phyloP scores from a whole-genome alignment of 64 coral and sea anemone genomes.

The Pocillopora damicornis region DNA sequence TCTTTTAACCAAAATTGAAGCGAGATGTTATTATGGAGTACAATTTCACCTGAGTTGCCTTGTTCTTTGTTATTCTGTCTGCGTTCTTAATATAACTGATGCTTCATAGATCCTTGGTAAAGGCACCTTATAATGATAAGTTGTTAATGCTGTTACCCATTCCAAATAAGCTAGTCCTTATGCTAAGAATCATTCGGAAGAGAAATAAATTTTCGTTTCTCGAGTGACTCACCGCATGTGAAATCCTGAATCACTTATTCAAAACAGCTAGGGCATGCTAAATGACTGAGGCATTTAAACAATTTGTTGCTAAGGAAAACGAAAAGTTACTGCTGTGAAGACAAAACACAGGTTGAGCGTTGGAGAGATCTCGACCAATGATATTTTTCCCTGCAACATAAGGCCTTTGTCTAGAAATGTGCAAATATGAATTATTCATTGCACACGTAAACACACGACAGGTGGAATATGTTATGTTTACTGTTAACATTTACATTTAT shows the following conservation, averaged over 20 bases:
- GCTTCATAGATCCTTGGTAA: too few species aligned
- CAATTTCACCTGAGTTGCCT: too few species aligned
- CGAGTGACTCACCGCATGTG: background rate
- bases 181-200: background rate
- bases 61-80: too few species aligned
- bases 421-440: slow-evolving; percentile 27
- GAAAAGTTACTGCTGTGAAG: background rate
- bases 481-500: background rate
- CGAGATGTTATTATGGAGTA: too few species aligned
- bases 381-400: background rate
- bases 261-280: background rate
- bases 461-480: background rate
- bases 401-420: background rate
- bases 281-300: slow-evolving; percentile 3
- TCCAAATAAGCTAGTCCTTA: too few species aligned
- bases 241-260: background rate
- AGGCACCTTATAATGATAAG: too few species aligned
- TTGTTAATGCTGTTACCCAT: too few species aligned
- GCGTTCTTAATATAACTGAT: too few species aligned
- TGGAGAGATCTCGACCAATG: background rate
- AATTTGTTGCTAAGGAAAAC: slow-evolving; percentile 7
- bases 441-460: background rate
- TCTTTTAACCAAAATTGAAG: too few species aligned
- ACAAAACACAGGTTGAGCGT: background rate
- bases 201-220: background rate